phyloP scores from a whole-genome alignment of 2,113 vertebrate genomes.

The Xiphophorus maculatus region DNA sequence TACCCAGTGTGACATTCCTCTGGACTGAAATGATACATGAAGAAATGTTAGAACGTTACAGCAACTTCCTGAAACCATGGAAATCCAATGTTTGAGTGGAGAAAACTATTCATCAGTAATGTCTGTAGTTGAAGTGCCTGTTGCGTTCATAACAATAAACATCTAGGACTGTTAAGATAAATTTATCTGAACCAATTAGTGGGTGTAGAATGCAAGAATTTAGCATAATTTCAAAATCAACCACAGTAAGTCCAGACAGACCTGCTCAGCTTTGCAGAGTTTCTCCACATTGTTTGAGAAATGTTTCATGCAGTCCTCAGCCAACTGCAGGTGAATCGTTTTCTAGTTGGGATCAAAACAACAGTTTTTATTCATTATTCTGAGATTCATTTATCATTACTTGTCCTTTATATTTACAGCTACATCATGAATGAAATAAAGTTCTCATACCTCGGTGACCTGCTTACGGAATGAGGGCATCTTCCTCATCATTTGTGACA shows the following conservation, averaged over 20 bases:
- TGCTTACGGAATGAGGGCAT: constrained; percentile 95
- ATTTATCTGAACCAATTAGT: too few species aligned
- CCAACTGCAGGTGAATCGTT: constrained; percentile 91
- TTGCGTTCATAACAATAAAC: too few species aligned
- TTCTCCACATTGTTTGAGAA: constrained; percentile 89
- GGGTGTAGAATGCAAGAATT: too few species aligned
- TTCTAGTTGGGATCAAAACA: constrained; percentile 80
- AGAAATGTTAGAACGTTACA: too few species aligned
- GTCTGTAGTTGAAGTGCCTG: too few species aligned
- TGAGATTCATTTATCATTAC: background rate
- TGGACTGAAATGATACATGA: too few species aligned
- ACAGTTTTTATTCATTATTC: background rate
- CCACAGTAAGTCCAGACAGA: constrained; percentile 44
- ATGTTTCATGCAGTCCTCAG: constrained; percentile 93
- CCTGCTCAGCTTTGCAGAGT: constrained; percentile 97
- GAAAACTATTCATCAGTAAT: too few species aligned
- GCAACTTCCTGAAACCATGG: too few species aligned
- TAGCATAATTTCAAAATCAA: background rate
- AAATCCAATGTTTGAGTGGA: too few species aligned
- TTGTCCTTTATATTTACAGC: background rate
- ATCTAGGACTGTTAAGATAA: too few species aligned
- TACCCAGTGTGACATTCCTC: too few species aligned
- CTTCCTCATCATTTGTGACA: constrained; percentile 95
- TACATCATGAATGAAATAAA: background rate
- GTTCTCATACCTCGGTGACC: constrained; percentile 84